phyloP scores from a whole-genome alignment of 1,140 invertebrate species.

The Lerema accius region DNA sequence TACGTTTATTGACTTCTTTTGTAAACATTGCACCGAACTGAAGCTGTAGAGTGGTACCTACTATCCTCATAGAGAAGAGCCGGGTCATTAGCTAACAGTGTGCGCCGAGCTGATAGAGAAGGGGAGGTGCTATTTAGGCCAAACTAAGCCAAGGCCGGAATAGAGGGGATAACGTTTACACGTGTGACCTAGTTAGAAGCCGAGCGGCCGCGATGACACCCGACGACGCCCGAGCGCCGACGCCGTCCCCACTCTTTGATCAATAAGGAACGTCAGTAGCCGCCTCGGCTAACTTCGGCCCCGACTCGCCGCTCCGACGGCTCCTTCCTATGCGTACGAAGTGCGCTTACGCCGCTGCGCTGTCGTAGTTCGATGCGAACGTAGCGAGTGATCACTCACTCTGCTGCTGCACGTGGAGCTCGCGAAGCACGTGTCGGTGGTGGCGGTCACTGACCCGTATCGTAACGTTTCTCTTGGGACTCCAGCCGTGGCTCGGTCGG shows the following conservation, averaged over 20 bases:
- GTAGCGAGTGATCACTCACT: slow-evolving; percentile 28
- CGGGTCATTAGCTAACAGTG: slow-evolving; percentile 22
- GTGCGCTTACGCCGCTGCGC: slow-evolving; percentile 25
- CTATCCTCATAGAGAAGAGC: slow-evolving; percentile 18
- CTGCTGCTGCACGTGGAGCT: slow-evolving; percentile 38
- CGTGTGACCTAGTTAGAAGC: slow-evolving; percentile 78
- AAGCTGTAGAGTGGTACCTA: slow-evolving; percentile 21
- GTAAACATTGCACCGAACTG: not conserved
- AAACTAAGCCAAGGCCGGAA: slow-evolving; percentile 79
- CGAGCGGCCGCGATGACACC: slow-evolving; percentile 55
- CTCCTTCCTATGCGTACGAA: slow-evolving; percentile 27
- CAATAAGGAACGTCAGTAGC: slow-evolving; percentile 59
- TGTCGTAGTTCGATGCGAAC: slow-evolving; percentile 29
- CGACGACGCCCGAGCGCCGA: slow-evolving; percentile 55
- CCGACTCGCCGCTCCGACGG: slow-evolving; percentile 30
- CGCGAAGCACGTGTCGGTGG: slow-evolving; percentile 40
- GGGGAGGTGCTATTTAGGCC: slow-evolving; percentile 74
- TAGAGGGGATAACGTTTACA: slow-evolving; percentile 79
- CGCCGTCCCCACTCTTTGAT: slow-evolving; percentile 59
- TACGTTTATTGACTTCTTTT: slow-evolving; percentile 31
- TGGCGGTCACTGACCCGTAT: slow-evolving; percentile 42
- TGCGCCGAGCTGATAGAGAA: slow-evolving; percentile 59
- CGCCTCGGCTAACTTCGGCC: slow-evolving; percentile 47
- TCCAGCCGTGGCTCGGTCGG: slow-evolving; percentile 12
- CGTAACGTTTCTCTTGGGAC: slow-evolving; percentile 32